A percentile compares a stretch with the other conserved stretches of the same genome.
Conservation (phyloP, 2,797 vertebrate genomes). For the Ataeniobius toweri region DNA sequence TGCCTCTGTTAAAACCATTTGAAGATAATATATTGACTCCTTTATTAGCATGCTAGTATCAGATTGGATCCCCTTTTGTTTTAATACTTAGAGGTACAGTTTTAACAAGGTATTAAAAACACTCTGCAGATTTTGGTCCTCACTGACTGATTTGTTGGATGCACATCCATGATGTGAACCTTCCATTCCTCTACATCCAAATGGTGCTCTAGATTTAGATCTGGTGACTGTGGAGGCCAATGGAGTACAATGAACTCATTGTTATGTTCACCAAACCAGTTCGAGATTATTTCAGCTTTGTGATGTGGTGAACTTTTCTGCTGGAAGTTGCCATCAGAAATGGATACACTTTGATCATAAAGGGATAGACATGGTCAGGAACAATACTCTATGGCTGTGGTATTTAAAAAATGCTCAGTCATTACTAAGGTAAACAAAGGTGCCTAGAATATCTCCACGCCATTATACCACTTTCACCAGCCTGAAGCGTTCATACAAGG, state of each 20-base stretch:
- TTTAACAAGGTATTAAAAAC: background rate
- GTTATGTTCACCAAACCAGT: background rate
- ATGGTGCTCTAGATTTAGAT: background rate
- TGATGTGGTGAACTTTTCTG: background rate
- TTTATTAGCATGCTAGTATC: background rate
- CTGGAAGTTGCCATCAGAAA: background rate
- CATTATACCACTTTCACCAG: no score
- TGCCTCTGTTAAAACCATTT: background rate
- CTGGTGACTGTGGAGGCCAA: background rate
- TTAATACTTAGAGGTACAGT: background rate
- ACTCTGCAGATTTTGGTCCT: background rate
- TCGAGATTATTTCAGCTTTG: background rate
- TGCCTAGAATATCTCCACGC: no score
- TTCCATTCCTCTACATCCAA: background rate
- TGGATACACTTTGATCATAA: background rate
- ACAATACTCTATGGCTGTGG: background rate
- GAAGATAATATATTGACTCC: background rate
- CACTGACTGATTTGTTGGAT: background rate
- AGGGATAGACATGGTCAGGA: background rate
- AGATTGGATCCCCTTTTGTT: background rate
- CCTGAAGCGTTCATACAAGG: no score
- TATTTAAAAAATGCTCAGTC: background rate
- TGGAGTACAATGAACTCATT: background rate
- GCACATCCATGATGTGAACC: background rate
- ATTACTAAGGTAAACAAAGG: background rate